Percentiles rank a stretch among this genome's conserved stretches.
Conservation (phyloP, 2,888 invertebrate genomes). For the Leptura quadrifasciata region DNA sequence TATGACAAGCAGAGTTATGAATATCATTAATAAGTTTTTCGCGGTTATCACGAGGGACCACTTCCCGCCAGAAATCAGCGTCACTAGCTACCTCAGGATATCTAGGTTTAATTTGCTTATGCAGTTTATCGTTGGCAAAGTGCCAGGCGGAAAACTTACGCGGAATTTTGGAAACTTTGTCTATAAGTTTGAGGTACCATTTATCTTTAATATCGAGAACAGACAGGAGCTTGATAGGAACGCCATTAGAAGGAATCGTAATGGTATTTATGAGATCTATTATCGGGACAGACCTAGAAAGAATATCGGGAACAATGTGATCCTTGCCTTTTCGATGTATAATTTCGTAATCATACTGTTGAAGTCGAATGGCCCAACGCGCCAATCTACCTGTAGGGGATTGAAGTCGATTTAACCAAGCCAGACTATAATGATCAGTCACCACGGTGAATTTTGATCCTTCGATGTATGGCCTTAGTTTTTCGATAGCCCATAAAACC, state of each 20-base stretch:
- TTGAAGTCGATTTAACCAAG: constrained; percentile 46
- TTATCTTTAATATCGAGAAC: constrained; percentile 22
- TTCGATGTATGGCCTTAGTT: constrained; percentile 49
- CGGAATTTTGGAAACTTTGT: constrained; percentile 19
- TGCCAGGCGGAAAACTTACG: constrained; percentile 44
- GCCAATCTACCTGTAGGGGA: constrained; percentile 45
- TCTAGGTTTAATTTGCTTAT: constrained; percentile 41
- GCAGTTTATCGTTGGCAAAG: constrained; percentile 41
- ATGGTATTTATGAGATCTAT: too few species aligned
- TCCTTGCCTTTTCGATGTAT: too few species aligned
- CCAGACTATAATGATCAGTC: constrained; percentile 51
- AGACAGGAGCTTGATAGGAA: background rate
- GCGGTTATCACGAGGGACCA: constrained; percentile 11
- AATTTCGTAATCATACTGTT: constrained; percentile 46
- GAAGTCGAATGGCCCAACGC: constrained; percentile 47
- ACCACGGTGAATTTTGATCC: constrained; percentile 46
- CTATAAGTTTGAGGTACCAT: constrained; percentile 36
- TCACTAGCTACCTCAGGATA: constrained; percentile 31
- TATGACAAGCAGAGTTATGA: constrained; percentile 13
- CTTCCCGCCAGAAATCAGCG: constrained; percentile 29
- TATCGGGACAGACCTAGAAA: too few species aligned
- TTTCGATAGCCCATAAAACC: constrained; percentile 39
- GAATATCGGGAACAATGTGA: constrained; percentile 43
- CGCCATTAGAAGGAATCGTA: too few species aligned
- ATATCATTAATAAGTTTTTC: background rate